Base-by-base conservation (phyloP, 2,797 vertebrate species). In the Amazonetta brasiliensis region DNA sequence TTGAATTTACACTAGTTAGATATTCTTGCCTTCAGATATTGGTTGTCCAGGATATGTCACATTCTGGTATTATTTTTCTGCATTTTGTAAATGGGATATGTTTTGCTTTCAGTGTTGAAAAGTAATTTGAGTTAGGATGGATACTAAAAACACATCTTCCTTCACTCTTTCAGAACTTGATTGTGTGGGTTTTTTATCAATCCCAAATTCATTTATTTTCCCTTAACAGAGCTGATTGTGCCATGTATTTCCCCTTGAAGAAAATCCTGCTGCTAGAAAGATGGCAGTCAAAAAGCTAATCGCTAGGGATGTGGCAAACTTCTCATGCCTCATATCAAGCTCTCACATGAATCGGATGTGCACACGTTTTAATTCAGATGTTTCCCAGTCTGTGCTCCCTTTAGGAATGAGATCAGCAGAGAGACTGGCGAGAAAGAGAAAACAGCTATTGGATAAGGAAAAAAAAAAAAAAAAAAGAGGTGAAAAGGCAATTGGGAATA, bases 121-220 rank as follows among this genome's bases (percentile, higher is more conserved):
- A 94, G 77, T 90, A 95, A 87, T 97, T 96, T 97, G 83, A 97
- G 87, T 94, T 91, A 95, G 89, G 72, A 96, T 0, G 15, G 55
- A 78, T 79, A 89, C 79, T 8, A 72, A 95, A 95, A 94, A 3
- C 33, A 35, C 16, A 2, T 96, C 84, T 96, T 48, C 87, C 83
- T 96, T 87, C n/a, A 41, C 43, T 87, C 84, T 95, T 85, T 93
- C 54, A 87, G 71, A 87, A 92, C 58, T 86, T 95, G 80, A 46
- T 76, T 90, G 74, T 95, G 69, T 67, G 44, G 43, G 20, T 1
- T 48, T 89, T 94, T 94, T 96, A 74, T 92, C 91, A 82, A 89
- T 66, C 43, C 68, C 23, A 62, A 59, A 90, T 90, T 82, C 9
- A 62, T 82, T 88, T 84, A 50, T 52, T 87, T 83, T 94, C 67